Conservation (phyloP, 2,797 vertebrate species). For the Clarias fuscus region DNA sequence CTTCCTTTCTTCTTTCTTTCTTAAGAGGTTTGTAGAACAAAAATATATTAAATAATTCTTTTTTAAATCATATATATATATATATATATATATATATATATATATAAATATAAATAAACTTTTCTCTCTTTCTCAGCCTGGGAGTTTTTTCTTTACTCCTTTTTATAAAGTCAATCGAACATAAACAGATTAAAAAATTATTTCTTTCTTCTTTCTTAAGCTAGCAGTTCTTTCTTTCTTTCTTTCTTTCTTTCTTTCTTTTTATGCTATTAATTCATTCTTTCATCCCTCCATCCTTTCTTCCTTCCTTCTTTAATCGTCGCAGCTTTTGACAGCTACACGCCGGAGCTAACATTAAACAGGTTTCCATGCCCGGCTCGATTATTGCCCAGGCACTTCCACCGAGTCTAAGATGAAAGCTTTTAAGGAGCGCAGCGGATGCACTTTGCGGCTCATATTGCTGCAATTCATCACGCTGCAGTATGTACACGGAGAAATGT, state of each 20-base stretch:
- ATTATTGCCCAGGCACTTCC: conserved; percentile 62
- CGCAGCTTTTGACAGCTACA: conserved; percentile 45
- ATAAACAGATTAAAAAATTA: too few relatives aligned
- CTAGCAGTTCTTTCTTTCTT: background rate
- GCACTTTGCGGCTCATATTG: conserved; percentile 66
- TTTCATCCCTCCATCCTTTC: background rate
- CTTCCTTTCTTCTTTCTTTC: too few relatives aligned
- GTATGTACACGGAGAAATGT: conserved; percentile 56
- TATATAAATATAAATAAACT: too few relatives aligned
- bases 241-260: background rate
- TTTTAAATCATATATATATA: too few relatives aligned
- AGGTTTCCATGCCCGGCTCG: conserved; percentile 61
- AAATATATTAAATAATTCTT: too few relatives aligned
- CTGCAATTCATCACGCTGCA: conserved; percentile 67
- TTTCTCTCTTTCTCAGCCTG: too few relatives aligned
- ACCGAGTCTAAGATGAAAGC: conserved; percentile 69
- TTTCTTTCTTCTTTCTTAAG: too few relatives aligned
- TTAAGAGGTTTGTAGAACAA: too few relatives aligned
- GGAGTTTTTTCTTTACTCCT: too few relatives aligned
- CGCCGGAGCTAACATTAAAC: conserved; percentile 52
- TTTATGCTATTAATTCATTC: background rate
- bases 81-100: too few relatives aligned
- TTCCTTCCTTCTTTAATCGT: too few relatives aligned
- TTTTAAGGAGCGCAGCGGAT: conserved; percentile 63
- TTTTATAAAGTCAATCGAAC: too few relatives aligned